These are phyloP conservation scores for Paradoxurus hermaphroditus DNA, from an alignment of 2,113 vertebrate species.

Conservation along the genomic window DNA sequence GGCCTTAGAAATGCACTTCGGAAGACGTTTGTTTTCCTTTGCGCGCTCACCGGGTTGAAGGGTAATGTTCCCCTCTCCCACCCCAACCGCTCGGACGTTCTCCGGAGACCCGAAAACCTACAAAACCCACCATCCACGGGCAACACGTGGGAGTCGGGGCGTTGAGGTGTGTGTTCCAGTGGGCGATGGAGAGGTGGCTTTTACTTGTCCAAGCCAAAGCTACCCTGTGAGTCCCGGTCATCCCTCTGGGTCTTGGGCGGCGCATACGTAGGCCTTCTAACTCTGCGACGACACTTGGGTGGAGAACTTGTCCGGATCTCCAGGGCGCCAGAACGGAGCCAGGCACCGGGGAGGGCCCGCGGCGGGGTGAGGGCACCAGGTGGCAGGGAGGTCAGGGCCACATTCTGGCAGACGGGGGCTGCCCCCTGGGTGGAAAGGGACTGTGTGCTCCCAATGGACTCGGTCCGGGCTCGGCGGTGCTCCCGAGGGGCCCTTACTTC, in stretches of 20 bases:
- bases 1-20: neutral
- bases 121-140: neutral
- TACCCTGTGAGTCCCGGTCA: rapidly evolving
- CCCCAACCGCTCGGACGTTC: neutral
- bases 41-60: neutral
- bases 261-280: neutral
- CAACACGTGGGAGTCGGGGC: neutral
- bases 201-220: neutral
- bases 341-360: neutral
- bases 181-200: rapidly evolving
- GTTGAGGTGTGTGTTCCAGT: rapidly evolving
- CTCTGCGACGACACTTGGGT: rapidly evolving
- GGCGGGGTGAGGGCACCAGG: neutral
- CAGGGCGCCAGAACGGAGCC: neutral
- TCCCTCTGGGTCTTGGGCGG: neutral
- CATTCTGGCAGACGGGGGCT: neutral
- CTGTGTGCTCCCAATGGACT: rapidly evolving
- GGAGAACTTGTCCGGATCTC: neutral
- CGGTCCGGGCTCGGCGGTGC: rapidly evolving
- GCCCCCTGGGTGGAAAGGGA: neutral
- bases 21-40: rapidly evolving
- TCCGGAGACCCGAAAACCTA: neutral
- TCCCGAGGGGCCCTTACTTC: too few relatives aligned
- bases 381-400: neutral
- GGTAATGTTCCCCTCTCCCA: too few relatives aligned